Conservation (phyloP, 2,888 invertebrate species). For the Drosophila putrida region DNA sequence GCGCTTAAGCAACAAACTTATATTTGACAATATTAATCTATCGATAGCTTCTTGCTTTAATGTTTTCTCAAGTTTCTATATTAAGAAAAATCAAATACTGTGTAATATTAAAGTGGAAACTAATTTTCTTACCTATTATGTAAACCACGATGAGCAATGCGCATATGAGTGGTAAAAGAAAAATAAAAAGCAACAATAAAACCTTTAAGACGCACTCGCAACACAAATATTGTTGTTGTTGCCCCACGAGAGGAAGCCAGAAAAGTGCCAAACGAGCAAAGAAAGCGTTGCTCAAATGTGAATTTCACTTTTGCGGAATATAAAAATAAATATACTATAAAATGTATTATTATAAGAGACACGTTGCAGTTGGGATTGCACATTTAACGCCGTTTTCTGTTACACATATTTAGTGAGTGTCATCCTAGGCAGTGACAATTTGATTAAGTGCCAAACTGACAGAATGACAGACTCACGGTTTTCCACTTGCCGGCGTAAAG, state of each 20-base stretch:
- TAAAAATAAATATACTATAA: slow-evolving; percentile 9
- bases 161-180: slow-evolving; percentile 21
- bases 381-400: slow-evolving; percentile 39
- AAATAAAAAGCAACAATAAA: slow-evolving; percentile 32
- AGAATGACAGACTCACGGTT: slow-evolving; percentile 27
- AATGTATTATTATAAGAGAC: slow-evolving; percentile 18
- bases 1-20: background rate
- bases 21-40: too few relatives aligned
- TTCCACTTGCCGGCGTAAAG: slow-evolving; percentile 36
- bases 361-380: slow-evolving; percentile 22
- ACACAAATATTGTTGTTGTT: slow-evolving; percentile 36
- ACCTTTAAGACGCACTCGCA: slow-evolving; percentile 44
- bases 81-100: background rate
- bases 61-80: slow-evolving; percentile 5
- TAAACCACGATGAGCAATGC: slow-evolving; percentile 38
- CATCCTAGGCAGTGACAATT: slow-evolving; percentile 62
- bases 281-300: slow-evolving; percentile 54
- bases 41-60: background rate
- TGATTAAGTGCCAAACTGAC: slow-evolving; percentile 41
- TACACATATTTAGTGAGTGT: slow-evolving; percentile 45
- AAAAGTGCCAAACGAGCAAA: slow-evolving; percentile 60
- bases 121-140: slow-evolving; percentile 38
- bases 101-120: slow-evolving; percentile 15
- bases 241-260: slow-evolving; percentile 62
- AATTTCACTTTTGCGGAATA: slow-evolving; percentile 74